Base-by-base conservation (phyloP, 2,888 invertebrate genomes). In the Maniola hyperantus region DNA sequence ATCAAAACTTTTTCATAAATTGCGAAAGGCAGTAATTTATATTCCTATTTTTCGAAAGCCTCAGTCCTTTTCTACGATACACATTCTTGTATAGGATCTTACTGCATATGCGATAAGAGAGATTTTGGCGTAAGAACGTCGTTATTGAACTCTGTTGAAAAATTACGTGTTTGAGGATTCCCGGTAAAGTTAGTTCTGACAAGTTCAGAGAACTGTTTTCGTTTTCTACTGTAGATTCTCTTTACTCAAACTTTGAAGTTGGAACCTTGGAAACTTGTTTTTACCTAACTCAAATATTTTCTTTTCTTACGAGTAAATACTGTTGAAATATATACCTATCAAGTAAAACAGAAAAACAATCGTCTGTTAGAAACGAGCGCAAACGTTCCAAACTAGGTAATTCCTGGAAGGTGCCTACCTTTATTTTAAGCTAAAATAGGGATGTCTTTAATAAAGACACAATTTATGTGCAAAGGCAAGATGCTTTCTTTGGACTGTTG, bases 161-260 rank as follows among this genome's bases (percentile, higher is more conserved):
- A 66, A 55, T 66, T 57, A 62, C 50, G 66, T 20, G 57, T 62
- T 66, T 39, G 13, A 57, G 63, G 33, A 33, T 55, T 42, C 11
- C 20, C 33, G 13, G 34, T 34, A n/a, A 59, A 59, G 59, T 59
- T 48, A 66, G 62, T 62, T 33, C 62, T 62, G 55, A 54, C 42
- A 62, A 62, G 66, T 66, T 66, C 57, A 51, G 50, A 55, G 34
- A 60, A 60, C 36, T 57, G 62, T 57, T 66, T 55, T 62, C 57
- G 50, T 63, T 44, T 48, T 55, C 50, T 55, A 26, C 33, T 57
- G 33, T 20, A 63, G 42, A 62, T 55, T 66, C 54, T 66, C 26
- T 54, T 62, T 26, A 50, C 55, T 62, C 36, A 20, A n/a, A 50
- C 48, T 13, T 8, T 50, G 46, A 33, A 55, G 39, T 48, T 54